phyloP scores from a whole-genome alignment of 2,797 vertebrate genomes.

The Acanthiza pusilla region DNA sequence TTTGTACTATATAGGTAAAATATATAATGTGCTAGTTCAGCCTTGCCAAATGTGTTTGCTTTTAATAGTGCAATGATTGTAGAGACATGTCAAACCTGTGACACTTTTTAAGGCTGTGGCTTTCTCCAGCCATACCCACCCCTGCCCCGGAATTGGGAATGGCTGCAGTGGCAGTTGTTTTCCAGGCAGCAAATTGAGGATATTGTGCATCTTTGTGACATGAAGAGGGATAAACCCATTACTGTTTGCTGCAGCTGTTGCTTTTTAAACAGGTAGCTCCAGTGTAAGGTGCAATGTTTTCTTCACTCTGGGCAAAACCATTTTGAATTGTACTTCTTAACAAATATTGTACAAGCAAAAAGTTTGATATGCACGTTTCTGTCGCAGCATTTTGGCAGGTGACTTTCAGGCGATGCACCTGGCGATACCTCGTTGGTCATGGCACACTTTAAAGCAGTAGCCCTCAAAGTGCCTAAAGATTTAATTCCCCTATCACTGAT shows the following conservation, averaged over 20 bases:
- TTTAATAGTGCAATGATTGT: conserved; percentile 60
- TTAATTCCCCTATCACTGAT: conserved; percentile 39
- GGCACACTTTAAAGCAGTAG: conserved; percentile 70
- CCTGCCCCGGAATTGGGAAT: not conserved
- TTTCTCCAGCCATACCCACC: not conserved
- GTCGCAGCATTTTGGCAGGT: conserved; percentile 51
- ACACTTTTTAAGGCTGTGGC: conserved; percentile 61
- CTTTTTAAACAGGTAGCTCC: conserved; percentile 17
- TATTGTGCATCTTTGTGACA: conserved; percentile 10
- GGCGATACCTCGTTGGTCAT: conserved; percentile 58
- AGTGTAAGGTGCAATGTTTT: conserved; percentile 47
- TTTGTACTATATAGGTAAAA: conserved; percentile 56
- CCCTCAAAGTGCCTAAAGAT: conserved; percentile 75
- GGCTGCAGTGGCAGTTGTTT: conserved; percentile 13
- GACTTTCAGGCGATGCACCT: conserved; percentile 16
- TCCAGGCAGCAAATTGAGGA: not conserved
- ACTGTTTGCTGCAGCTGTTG: not conserved
- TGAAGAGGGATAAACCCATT: not conserved
- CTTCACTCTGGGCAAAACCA: conserved; percentile 52
- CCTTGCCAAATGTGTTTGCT: conserved; percentile 56
- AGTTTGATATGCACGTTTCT: conserved; percentile 45
- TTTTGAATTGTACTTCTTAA: conserved; percentile 62
- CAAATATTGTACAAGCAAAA: conserved; percentile 45
- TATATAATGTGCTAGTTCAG: conserved; percentile 40
- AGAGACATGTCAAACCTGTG: conserved; percentile 50